These are phyloP conservation scores for Periophthalmus modestus DNA, from an alignment of 2,113 vertebrate genomes.

Conservation along the genomic window DNA sequence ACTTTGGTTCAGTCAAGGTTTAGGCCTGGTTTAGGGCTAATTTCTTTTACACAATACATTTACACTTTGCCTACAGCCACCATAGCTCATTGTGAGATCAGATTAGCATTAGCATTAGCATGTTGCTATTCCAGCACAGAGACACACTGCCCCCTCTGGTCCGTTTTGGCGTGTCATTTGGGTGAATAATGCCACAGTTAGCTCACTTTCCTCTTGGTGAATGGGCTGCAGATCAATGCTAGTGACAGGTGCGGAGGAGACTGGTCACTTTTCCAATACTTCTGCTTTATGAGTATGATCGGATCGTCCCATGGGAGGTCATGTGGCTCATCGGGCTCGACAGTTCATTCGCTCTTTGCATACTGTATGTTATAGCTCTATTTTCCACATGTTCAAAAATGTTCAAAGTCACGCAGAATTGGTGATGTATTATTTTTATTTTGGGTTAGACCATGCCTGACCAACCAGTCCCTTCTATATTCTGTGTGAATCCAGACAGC, in stretches of 20 bases:
- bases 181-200: background rate
- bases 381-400: too few relatives aligned
- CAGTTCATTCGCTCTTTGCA: too few relatives aligned
- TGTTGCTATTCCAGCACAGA: background rate
- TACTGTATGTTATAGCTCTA: too few relatives aligned
- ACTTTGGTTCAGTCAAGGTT: background rate
- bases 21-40: background rate
- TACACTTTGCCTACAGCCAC: background rate
- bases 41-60: background rate
- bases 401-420: too few relatives aligned
- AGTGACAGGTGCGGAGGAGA: background rate
- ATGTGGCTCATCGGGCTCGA: slow-evolving; percentile 23
- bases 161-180: background rate
- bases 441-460: too few relatives aligned
- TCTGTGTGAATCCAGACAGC: too few relatives aligned
- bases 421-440: too few relatives aligned
- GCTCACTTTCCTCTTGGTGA: background rate
- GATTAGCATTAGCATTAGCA: background rate
- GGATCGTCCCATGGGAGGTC: slow-evolving; percentile 11
- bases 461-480: too few relatives aligned
- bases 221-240: background rate
- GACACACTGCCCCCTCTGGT: background rate
- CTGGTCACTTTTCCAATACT: background rate
- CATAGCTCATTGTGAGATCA: background rate
- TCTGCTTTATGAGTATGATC: slow-evolving; percentile 2